Conservation (phyloP, 2,113 vertebrate genomes). For the western clawed frog (Xenopus tropicalis) region DNA sequence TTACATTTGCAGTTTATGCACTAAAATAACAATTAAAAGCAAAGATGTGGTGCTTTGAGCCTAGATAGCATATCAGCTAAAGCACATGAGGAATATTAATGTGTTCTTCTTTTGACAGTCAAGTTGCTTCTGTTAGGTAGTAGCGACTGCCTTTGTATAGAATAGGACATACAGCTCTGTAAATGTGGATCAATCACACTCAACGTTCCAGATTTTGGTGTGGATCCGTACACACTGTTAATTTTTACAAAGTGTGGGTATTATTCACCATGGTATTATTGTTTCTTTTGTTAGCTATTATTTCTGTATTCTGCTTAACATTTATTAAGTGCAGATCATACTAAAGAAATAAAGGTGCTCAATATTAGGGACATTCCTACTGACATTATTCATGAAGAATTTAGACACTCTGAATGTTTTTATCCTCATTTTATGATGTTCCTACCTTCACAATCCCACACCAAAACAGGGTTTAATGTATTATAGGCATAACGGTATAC, state of each 20-base stretch:
- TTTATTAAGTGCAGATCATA: slow-evolving; percentile 63
- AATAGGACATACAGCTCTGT: slow-evolving; percentile 66
- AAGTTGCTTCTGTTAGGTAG: slow-evolving; percentile 62
- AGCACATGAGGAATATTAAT: slow-evolving; percentile 63
- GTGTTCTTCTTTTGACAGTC: slow-evolving; percentile 68
- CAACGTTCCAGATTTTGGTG: slow-evolving; percentile 61
- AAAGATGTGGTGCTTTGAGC: slow-evolving; percentile 65
- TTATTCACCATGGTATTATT: slow-evolving; percentile 60
- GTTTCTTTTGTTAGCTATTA: slow-evolving; percentile 58
- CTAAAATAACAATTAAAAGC: slow-evolving; percentile 56
- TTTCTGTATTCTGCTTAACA: slow-evolving; percentile 59
- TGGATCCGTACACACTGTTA: slow-evolving; percentile 63
- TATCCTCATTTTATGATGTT: slow-evolving; percentile 23
- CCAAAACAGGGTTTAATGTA: slow-evolving; percentile 39
- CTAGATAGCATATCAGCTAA: slow-evolving; percentile 59
- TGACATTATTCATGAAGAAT: slow-evolving; percentile 41
- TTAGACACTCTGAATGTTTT: slow-evolving; percentile 52
- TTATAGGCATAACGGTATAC: neutral
- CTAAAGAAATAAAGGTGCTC: slow-evolving; percentile 60
- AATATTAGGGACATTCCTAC: slow-evolving; percentile 56
- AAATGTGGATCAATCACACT: slow-evolving; percentile 64
- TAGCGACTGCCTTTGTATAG: slow-evolving; percentile 70
- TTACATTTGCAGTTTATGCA: slow-evolving; percentile 70
- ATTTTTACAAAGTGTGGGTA: slow-evolving; percentile 60
- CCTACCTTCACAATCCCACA: slow-evolving; percentile 53